Conservation (phyloP, 1,140 invertebrate genomes). For the Trichoplusia ni region DNA sequence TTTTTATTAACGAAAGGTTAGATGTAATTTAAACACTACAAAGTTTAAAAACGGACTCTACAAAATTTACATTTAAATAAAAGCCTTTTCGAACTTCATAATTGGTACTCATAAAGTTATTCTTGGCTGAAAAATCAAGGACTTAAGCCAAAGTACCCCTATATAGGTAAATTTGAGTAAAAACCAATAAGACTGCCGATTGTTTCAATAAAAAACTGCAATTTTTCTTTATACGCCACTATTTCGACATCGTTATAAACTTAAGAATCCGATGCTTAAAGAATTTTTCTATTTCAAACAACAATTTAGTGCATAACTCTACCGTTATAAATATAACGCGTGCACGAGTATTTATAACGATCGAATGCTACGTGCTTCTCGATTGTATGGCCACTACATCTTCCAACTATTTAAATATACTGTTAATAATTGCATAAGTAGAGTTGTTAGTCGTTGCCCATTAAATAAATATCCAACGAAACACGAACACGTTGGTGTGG, state of each 20-base stretch:
- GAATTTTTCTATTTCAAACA: conserved; percentile 10
- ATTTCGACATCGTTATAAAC: conserved; percentile 17
- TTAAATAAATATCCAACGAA: not conserved
- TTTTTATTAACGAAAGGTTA: no score
- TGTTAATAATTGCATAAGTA: not conserved
- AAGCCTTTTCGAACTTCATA: no score
- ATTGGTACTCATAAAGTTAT: no score
- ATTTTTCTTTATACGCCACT: not conserved
- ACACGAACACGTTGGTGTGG: conserved; percentile 3
- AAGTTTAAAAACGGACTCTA: no score
- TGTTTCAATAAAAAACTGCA: conserved; percentile 2
- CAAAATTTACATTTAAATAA: no score
- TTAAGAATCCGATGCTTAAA: no score
- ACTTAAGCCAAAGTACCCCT: no score
- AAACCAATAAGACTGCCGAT: not conserved
- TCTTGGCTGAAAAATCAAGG: no score
- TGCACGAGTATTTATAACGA: conserved; percentile 6
- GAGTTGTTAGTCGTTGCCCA: not conserved
- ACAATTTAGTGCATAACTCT: conserved; percentile 18
- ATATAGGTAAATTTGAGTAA: not conserved
- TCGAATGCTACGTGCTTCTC: conserved; percentile 13
- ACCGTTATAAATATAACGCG: conserved; percentile 16
- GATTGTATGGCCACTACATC: conserved; percentile 1
- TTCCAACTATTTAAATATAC: not conserved
- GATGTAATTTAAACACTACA: no score